Evolutionary conservation across 2,113 vertebrate genomes (phyloP).

Genomic region (Pipra filicauda): DNA sequence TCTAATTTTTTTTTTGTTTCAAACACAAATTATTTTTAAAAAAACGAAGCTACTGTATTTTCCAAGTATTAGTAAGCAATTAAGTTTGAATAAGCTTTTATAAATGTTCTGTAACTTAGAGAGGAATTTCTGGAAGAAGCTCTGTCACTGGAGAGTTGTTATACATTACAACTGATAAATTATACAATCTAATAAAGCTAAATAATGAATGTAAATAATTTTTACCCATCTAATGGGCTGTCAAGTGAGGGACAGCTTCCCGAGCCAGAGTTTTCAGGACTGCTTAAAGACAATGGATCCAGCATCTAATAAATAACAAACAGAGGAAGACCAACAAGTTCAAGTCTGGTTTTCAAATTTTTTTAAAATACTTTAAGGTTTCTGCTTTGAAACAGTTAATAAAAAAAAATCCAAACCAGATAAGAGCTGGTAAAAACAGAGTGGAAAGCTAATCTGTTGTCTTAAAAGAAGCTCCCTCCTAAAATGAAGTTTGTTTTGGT

Average conservation of each 20-base stretch:
- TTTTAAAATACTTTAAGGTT: neutral
- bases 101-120: neutral
- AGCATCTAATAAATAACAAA: slow-evolving; percentile 84
- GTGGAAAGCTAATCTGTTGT: neutral
- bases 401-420: neutral
- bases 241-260: slow-evolving; percentile 98
- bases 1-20: neutral
- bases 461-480: neutral
- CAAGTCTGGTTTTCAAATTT: fast-evolving
- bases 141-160: neutral
- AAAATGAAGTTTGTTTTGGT: neutral
- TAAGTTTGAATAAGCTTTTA: neutral
- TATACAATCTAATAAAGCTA: neutral
- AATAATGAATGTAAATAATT: neutral
- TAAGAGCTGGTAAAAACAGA: neutral
- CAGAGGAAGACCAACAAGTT: neutral
- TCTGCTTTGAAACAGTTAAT: neutral
- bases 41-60: neutral
- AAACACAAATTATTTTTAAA: neutral
- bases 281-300: slow-evolving; percentile 96
- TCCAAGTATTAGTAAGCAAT: neutral
- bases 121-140: neutral
- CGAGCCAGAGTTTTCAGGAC: slow-evolving; percentile 98
- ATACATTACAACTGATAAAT: neutral
- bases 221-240: slow-evolving; percentile 96